phyloP scores from a whole-genome alignment of 1,140 invertebrate species.

The Philopotamus ludificatus region DNA sequence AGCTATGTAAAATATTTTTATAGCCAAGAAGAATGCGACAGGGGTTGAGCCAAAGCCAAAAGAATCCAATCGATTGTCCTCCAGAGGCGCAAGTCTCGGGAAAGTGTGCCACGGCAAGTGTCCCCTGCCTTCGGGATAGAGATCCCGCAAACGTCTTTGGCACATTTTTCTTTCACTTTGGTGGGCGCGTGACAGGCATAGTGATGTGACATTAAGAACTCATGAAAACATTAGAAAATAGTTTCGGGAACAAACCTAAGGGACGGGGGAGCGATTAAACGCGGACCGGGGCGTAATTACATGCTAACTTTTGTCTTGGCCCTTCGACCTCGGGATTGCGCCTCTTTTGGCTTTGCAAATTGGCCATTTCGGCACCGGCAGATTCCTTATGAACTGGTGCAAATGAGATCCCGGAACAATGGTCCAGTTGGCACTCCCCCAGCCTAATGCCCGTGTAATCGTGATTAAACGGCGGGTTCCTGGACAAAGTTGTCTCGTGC shows the following conservation, averaged over 20 bases:
- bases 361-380: conserved; percentile 5
- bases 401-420: neutral
- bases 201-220: neutral
- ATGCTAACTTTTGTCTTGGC: neutral
- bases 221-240: too few species aligned
- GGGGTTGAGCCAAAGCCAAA: conserved; percentile 20
- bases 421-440: neutral
- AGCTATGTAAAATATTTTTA: neutral
- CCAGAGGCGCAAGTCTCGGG: neutral
- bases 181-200: neutral
- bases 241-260: too few species aligned
- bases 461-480: neutral
- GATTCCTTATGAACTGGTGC: neutral
- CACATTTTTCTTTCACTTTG: neutral
- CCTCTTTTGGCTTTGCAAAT: neutral
- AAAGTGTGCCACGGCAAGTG: conserved; percentile 12
- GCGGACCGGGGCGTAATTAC: conserved; percentile 13
- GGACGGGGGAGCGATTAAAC: conserved; percentile 2
- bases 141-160: neutral
- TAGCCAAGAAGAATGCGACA: neutral
- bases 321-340: conserved; percentile 1
- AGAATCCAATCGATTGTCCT: conserved; percentile 24
- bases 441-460: conserved; percentile 6
- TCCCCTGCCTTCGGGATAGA: neutral
- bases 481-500: neutral